Evolutionary conservation across 1,140 invertebrate genomes (phyloP).

Genomic region (Drosophila orena): DNA sequence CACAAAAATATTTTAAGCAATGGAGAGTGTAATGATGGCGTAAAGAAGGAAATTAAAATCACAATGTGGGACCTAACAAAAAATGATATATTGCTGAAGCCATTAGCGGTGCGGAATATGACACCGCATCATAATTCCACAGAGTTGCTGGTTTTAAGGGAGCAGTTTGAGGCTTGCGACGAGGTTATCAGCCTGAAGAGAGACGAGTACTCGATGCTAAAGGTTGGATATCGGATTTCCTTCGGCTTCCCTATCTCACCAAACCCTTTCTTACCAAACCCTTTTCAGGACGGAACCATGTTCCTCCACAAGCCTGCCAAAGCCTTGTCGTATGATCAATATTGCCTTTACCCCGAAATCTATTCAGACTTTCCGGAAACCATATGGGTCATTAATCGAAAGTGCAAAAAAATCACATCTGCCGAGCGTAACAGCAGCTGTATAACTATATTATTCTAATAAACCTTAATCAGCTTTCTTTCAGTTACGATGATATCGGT

Average conservation of each 20-base stretch:
- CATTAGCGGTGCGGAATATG: background rate
- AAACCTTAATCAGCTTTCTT: background rate
- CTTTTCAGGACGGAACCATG: background rate
- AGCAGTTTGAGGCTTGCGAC: background rate
- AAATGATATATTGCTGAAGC: background rate
- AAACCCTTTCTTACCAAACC: no score
- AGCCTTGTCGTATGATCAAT: background rate
- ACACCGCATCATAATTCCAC: background rate
- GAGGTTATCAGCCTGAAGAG: background rate
- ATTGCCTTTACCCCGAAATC: background rate
- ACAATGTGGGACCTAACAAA: no score
- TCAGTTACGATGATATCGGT: background rate
- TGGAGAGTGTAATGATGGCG: background rate
- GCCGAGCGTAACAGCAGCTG: background rate
- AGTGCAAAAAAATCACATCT: background rate
- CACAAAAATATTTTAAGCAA: background rate
- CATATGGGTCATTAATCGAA: background rate
- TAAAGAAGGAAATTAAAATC: background rate
- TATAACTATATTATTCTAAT: background rate
- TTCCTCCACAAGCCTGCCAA: background rate
- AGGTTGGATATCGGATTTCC: background rate
- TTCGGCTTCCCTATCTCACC: background rate
- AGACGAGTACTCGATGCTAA: background rate
- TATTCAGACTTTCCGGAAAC: background rate
- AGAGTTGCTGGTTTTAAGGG: background rate